Base-by-base conservation (phyloP, 2,797 vertebrate genomes). In the Tragopan temminckii region DNA sequence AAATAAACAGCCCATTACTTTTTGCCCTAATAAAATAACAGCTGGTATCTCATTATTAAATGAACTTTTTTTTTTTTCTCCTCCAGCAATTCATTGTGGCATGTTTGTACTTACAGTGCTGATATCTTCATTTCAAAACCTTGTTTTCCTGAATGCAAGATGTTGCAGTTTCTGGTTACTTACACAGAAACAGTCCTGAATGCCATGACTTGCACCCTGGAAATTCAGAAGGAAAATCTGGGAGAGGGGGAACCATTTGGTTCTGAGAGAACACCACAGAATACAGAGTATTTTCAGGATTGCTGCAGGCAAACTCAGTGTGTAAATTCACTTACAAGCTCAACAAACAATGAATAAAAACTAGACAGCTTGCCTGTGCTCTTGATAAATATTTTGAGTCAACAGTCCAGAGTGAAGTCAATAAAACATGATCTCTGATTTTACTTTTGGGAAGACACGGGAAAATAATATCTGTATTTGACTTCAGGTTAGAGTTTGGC, bases 351-450 rank as follows among this genome's bases (percentile, higher is more conserved):
- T 19, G 27, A 25, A 59, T 72, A 78, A 69, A 76, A 88, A 38
- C n/a, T 13, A 29, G 11, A 48, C 66, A 69, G 50, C 24, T 74
- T 69, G 55, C 40, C 77, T 64, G n/a, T 29, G 57, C 24, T 78
- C 76, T 59, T 48, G 45, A 43, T 43, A 85, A 81, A 55, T 27
- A 13, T 35, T 64, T 81, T 50, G 45, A 45, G 68, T 63, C 62
- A 55, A 40, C 50, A 74, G 24, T 29, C 24, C 45, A 35, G 38
- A 81, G 50, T n/a, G 35, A 24, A 48, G 45, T 9, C 72, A 70
- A 25, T 86, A 86, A 86, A 94, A 92, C 81, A 67, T 13, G 72
- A 86, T 62, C 81, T 82, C 72, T 19, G 76, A 52, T 83, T 94
- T 89, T 82, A 53, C 42, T 71, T 66, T 48, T 19, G 24, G 43